Evolutionary conservation across 2,888 invertebrate genomes (phyloP).

Genomic region (Cataglyphis cursor): DNA sequence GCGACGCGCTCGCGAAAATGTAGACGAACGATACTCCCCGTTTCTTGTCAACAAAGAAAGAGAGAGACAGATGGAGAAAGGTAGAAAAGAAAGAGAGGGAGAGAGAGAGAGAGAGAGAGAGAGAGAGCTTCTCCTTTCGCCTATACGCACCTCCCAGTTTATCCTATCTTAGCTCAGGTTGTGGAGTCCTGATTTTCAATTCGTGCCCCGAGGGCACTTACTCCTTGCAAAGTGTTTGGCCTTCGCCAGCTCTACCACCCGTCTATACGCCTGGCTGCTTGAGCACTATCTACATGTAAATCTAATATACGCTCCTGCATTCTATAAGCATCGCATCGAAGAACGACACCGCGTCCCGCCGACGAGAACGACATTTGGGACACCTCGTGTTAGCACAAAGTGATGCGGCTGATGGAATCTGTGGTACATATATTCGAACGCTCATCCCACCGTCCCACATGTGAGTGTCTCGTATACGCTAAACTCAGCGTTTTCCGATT

Average conservation of each 20-base stretch:
- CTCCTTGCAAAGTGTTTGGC: conserved; percentile 73
- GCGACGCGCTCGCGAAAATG: conserved; percentile 16
- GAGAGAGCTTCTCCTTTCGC: conserved; percentile 24
- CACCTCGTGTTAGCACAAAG: conserved; percentile 61
- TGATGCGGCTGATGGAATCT: conserved; percentile 68
- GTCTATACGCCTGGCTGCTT: conserved; percentile 76
- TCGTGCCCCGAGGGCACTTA: conserved; percentile 76
- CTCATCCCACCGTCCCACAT: conserved; percentile 21
- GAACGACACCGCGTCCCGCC: conserved; percentile 57
- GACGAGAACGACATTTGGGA: conserved; percentile 57
- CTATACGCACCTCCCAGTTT: conserved; percentile 77
- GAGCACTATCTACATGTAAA: conserved; percentile 85
- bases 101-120: conserved; percentile 1
- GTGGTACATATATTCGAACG: conserved; percentile 67
- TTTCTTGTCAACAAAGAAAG: neutral
- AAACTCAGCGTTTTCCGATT: neutral
- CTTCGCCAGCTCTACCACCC: conserved; percentile 56
- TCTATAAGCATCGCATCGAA: conserved; percentile 72
- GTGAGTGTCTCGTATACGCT: conserved; percentile 23
- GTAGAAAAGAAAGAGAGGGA: neutral
- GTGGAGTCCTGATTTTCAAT: conserved; percentile 82
- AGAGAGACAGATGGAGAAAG: neutral
- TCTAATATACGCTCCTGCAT: conserved; percentile 82
- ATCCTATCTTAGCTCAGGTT: conserved; percentile 83
- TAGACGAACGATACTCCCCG: conserved; percentile 28